Base-by-base conservation (phyloP, 2,113 vertebrate species). In the Smithornis capensis region DNA sequence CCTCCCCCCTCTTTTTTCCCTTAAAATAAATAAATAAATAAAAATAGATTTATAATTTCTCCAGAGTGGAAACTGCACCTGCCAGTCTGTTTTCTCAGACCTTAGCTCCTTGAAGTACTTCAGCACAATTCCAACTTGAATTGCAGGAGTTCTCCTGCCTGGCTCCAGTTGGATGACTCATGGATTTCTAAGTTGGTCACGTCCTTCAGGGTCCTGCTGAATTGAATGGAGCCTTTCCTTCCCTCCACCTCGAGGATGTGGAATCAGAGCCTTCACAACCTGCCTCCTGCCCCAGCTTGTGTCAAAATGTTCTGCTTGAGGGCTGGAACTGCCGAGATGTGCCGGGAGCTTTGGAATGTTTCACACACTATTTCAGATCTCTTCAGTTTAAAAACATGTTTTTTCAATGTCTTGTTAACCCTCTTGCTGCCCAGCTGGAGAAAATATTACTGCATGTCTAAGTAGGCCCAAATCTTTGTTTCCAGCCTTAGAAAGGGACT, bases 231-330 rank as follows among this genome's bases (percentile, higher is more conserved):
- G 55, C 42, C 31, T 79, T 87, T 35, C 81, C 65, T 64, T 81
- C 69, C 64, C 29, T 18, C 64, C 55, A 90, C 73, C 73, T 77
- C 76, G 42, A 83, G 71, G 85, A 88, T 59, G 69, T 4, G 10
- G 83, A 45, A 90, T 7, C 2, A 2, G 79, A 92, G 50, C 67
- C 79, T 78, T 52, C 47, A 38, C 89, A 14, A 76, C 47, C 74
- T 85, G 70, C 62, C 74, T 93, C 47, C 82, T 93, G 71, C 80
- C 71, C 24, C 12, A 86, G 83, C 83, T 87, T 17, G 0, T 92
- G 96, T 96, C 96, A 97, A 87, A 84, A 92, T 2, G 95, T 78
- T 96, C 95, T 64, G 60, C 33, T 90, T 22, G 73, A 42, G 47
- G 67, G 19, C 27, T 35, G 83, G 38, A 94, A 57, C 31, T 19